Evolutionary conservation across 2,113 vertebrate species (phyloP).

Genomic region (Bolborhynchus lineola): DNA sequence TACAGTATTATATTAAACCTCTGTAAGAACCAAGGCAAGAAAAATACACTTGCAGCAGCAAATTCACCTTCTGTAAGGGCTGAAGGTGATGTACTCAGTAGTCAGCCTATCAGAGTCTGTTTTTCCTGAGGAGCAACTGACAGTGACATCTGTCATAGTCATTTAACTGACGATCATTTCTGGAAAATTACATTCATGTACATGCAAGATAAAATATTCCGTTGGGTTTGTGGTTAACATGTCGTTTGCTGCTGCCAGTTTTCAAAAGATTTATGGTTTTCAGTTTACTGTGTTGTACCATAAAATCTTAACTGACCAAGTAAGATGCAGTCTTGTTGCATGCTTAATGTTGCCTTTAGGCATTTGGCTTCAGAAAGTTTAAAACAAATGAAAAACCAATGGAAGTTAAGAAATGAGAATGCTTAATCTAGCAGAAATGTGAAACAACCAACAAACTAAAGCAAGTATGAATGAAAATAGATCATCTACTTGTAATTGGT

Average conservation of each 20-base stretch:
- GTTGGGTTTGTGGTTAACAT: conserved; percentile 29
- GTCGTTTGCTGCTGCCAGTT: background rate
- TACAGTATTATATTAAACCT: background rate
- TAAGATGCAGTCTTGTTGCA: background rate
- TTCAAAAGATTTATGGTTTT: background rate
- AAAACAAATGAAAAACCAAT: background rate
- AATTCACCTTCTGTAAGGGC: background rate
- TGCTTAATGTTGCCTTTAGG: background rate
- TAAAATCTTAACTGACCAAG: background rate
- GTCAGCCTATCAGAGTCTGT: background rate
- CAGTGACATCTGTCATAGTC: background rate
- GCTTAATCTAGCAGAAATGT: background rate
- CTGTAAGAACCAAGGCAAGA: background rate
- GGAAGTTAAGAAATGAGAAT: background rate
- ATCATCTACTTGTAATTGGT: background rate
- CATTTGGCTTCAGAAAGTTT: background rate
- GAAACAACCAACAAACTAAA: background rate
- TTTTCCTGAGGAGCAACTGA: background rate
- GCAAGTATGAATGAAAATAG: background rate
- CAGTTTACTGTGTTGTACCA: background rate
- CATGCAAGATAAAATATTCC: conserved; percentile 35
- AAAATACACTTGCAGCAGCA: background rate
- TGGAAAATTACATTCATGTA: background rate
- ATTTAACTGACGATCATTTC: background rate
- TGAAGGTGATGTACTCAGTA: background rate